phyloP scores from a whole-genome alignment of 2,888 invertebrate species.

The Lamellibrachia satsuma region DNA sequence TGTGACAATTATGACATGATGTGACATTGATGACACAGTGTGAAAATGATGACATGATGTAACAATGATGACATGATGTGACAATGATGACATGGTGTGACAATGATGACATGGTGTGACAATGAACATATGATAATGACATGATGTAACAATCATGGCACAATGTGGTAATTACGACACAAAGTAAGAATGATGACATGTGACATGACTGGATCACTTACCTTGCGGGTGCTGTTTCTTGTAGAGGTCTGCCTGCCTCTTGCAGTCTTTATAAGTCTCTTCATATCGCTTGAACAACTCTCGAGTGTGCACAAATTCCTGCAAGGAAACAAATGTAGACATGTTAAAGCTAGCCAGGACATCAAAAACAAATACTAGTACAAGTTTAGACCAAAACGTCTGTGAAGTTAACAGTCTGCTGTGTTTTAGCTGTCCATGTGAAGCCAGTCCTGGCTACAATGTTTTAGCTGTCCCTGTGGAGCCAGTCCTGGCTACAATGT shows the following conservation, averaged over 20 bases:
- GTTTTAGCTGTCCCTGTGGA: too few species aligned
- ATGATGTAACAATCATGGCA: neutral
- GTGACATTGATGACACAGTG: neutral
- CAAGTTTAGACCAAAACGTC: neutral
- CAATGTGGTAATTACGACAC: too few species aligned
- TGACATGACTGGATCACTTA: constrained; percentile 14
- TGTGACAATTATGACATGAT: neutral
- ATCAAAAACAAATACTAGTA: neutral
- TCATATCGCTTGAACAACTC: constrained; percentile 58
- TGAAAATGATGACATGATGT: neutral
- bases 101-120: neutral
- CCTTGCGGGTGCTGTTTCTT: constrained; percentile 64
- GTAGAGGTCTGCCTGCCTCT: constrained; percentile 56
- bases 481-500: too few species aligned
- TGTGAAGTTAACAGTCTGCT: neutral
- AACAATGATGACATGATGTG: neutral
- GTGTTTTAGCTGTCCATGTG: neutral
- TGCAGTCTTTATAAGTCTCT: constrained; percentile 52
- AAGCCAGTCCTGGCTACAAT: too few species aligned
- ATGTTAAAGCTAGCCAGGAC: neutral
- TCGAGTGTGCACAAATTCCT: constrained; percentile 58
- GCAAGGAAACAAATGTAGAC: constrained; percentile 30
- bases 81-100: neutral
- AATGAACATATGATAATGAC: too few species aligned
- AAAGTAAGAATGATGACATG: too few species aligned